Evolutionary conservation across 2,113 vertebrate genomes (phyloP), one percentile per base, ranked within the genome.

Genomic region (Sciurus niger): DNA sequence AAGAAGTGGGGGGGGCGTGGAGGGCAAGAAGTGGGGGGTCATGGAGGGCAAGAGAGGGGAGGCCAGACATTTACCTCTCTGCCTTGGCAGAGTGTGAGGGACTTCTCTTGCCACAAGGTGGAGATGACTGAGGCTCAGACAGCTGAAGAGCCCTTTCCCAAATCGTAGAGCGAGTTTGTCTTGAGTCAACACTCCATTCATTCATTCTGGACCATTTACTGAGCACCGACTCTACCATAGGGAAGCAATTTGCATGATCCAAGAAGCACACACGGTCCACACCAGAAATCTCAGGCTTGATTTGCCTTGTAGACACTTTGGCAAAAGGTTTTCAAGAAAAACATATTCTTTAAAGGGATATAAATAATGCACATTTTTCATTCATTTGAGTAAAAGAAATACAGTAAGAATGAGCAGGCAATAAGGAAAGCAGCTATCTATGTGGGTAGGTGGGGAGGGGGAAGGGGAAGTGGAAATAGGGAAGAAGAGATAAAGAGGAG

Each of bases 301-400:
- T 95, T 82, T 40, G 76, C 78, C 60, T 55, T 55, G 18, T 8
- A 77, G 88, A 80, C 90, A 58, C 8, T 46, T 63, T 25, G 22
- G 63, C 28, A n/a, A 80, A 91, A 32, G 40, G 67, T 80, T 90
- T 89, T 89, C 32, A 46, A 89, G 46, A 67, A 32, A 83, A 55
- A 55, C 30, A 1, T 32, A 6, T 73, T 84, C 90, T 93, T 87
- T 1, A 46, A 80, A 70, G n/a, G 4, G 51, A 46, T 40, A 17
- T 60, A 46, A 86, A 68, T 70, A 86, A 72, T 24, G 68, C 3
- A 24, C 63, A 24, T 2, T 58, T 60, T 43, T 70, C 72, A 51
- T 40, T 73, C 28, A 60, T 37, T 58, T 53, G 94, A 87, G 48
- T 63, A 46, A 63, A 83, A 73, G 60, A 67, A 85, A 73, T 17